A percentile compares a stretch with the other conserved stretches of the same genome.
These are phyloP conservation scores for Aurelia sp. DNA, from an alignment of 30 jellyfish, hydroid and myxozoan species.

Conservation along the genomic window DNA sequence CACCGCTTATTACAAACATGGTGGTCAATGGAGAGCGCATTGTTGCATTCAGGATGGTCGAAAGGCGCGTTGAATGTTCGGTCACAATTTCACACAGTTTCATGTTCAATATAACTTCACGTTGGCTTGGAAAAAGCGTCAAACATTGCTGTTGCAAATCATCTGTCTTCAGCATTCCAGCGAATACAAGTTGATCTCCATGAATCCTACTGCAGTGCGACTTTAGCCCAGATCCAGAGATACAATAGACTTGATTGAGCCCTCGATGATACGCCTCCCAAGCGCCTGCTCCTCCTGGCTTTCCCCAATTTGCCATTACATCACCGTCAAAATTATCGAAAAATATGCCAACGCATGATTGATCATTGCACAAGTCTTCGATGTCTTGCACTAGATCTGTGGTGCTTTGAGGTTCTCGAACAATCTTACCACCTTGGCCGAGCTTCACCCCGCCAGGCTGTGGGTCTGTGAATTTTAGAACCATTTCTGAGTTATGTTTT, in stretches of 20 bases:
- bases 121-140: constrained; percentile 9
- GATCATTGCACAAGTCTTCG: neutral
- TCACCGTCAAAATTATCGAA: constrained; percentile 44
- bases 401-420: neutral
- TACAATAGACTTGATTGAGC: constrained; percentile 14
- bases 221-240: neutral
- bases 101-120: neutral
- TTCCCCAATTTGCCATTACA: constrained; percentile 32
- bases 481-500: neutral
- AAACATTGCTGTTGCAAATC: constrained; percentile 29
- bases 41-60: constrained; percentile 5
- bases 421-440: constrained; percentile 13
- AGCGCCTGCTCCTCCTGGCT: constrained; percentile 27
- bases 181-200: constrained; percentile 29
- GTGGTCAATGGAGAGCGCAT: neutral
- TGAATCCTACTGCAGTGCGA: neutral
- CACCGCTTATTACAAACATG: constrained; percentile 24
- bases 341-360: constrained; percentile 18
- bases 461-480: constrained; percentile 15
- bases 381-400: neutral
- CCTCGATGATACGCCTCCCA: constrained; percentile 37
- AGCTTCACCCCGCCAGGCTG: constrained; percentile 42
- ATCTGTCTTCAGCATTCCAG: constrained; percentile 18
- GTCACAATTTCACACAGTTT: constrained; percentile 1
- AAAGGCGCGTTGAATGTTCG: constrained; percentile 24